Base-by-base conservation (phyloP, 2,888 invertebrate genomes). In the Dasysyrphus albostriatus region DNA sequence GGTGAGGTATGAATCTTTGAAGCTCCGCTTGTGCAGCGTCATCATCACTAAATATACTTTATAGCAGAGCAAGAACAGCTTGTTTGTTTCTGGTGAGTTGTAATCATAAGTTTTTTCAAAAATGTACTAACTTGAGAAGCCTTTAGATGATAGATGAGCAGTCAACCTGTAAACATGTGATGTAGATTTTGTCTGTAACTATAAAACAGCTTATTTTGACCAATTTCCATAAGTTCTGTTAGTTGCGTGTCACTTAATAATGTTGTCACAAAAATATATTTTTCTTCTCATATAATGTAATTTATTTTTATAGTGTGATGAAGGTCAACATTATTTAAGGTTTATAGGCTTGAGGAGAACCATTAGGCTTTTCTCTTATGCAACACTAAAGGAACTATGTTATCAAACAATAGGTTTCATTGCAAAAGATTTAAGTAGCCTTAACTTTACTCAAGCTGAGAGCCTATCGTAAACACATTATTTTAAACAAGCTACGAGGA, bases 371-470 rank as follows among this genome's bases (percentile, higher is more conserved):
- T 24, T 2, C 24, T 54, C 8, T n/a, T 54, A n/a, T 29, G 54
- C 29, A 54, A 54, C 29, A 29, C 29, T 54, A n/a, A 54, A 54
- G 32, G 29, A 54, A 54, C 29, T 29, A 54, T 54, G 29, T 29
- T 29, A 29, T 29, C 14, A 54, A 14, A 32, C 29, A 32, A 54
- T 54, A 54, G 12, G 6, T 4, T 24, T 5, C 5, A 2, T 10
- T 49, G 8, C 42, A 14, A 5, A 14, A 4, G 42, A 14, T 14
- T 14, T 14, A 14, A 14, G 12, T 42, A 42, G 14, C 42, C 2
- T 14, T 19, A 12, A 51, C 12, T 54, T 54, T 54, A 32, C 6
- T n/a, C 32, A 32, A 24, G 24, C 24, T 2, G 12, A 44, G n/a
- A 44, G 10, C 10, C 3, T 9, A 16, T 6, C 1, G 10, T 42